Percentiles rank a stretch among this genome's conserved stretches.
These are phyloP conservation scores for Gortyna flavago DNA, from an alignment of 2,888 invertebrate species.

Conservation along the genomic window DNA sequence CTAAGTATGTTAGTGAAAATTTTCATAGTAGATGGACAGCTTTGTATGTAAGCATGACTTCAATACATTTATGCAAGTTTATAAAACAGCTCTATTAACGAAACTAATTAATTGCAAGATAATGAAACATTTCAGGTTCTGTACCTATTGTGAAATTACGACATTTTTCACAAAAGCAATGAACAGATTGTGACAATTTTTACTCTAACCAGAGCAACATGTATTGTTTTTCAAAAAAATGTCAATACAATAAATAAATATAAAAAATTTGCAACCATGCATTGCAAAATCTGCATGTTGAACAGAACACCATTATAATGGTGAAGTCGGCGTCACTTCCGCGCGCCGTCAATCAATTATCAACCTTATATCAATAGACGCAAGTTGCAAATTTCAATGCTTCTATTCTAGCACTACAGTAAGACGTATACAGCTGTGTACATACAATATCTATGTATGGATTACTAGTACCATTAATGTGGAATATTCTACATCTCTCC, in stretches of 20 bases:
- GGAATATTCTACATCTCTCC: slow-evolving; percentile 63
- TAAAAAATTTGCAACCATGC: slow-evolving; percentile 56
- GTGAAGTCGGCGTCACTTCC: slow-evolving; percentile 75
- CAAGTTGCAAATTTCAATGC: slow-evolving; percentile 77
- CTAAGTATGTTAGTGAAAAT: slow-evolving; percentile 7
- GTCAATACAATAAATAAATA: slow-evolving; percentile 19
- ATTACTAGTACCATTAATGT: slow-evolving; percentile 68
- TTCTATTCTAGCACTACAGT: slow-evolving; percentile 72
- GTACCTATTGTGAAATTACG: no score
- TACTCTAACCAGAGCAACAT: slow-evolving; percentile 4
- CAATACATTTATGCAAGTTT: slow-evolving; percentile 32
- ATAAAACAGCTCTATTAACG: slow-evolving; percentile 17
- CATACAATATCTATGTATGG: slow-evolving; percentile 76
- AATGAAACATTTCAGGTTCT: slow-evolving; percentile 33
- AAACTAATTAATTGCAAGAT: slow-evolving; percentile 50
- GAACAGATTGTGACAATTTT: slow-evolving; percentile 1
- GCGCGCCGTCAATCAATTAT: slow-evolving; percentile 68
- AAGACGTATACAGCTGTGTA: slow-evolving; percentile 81
- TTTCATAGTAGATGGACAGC: neutral
- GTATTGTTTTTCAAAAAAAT: slow-evolving; percentile 18
- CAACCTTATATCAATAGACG: slow-evolving; percentile 70
- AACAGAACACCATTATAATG: slow-evolving; percentile 72
- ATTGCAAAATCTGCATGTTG: slow-evolving; percentile 74
- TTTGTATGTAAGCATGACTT: slow-evolving; percentile 18
- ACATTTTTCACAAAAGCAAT: slow-evolving; percentile 34